phyloP scores from a whole-genome alignment of 2,113 vertebrate genomes.

The Paradisaea rubra region DNA sequence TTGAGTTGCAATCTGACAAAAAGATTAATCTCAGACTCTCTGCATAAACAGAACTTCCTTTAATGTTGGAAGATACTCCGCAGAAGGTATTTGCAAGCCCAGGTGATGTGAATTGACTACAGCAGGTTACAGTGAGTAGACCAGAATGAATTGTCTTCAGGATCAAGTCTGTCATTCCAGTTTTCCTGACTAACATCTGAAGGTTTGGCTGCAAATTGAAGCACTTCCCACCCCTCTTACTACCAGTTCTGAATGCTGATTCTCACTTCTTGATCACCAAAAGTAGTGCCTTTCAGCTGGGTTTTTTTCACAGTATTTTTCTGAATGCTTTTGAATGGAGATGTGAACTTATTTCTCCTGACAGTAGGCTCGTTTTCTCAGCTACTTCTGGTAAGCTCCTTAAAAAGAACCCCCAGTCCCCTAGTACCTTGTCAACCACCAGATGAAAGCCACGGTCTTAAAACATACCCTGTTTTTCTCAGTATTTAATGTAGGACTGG shows the following conservation, averaged over 20 bases:
- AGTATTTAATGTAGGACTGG: neutral
- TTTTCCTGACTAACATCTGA: neutral
- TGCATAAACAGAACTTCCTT: neutral
- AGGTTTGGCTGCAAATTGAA: neutral
- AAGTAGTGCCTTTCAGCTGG: neutral
- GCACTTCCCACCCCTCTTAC: neutral
- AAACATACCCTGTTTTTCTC: neutral
- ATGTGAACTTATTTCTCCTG: neutral
- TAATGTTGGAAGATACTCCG: neutral
- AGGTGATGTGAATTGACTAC: neutral
- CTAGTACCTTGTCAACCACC: neutral
- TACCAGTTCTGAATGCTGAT: neutral
- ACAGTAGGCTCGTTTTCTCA: neutral
- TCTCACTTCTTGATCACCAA: neutral
- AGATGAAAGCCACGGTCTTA: neutral
- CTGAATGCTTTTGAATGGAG: neutral
- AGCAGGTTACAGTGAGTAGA: neutral
- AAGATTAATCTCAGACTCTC: neutral
- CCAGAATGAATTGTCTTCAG: neutral
- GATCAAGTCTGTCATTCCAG: neutral
- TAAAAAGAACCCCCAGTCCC: neutral
- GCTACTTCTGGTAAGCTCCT: neutral
- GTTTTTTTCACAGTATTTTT: neutral
- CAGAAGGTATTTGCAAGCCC: neutral
- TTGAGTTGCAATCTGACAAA: neutral